Evolutionary conservation across 92 coral and sea anemone species (phyloP).

Genomic region (Epizoanthus scotinus): DNA sequence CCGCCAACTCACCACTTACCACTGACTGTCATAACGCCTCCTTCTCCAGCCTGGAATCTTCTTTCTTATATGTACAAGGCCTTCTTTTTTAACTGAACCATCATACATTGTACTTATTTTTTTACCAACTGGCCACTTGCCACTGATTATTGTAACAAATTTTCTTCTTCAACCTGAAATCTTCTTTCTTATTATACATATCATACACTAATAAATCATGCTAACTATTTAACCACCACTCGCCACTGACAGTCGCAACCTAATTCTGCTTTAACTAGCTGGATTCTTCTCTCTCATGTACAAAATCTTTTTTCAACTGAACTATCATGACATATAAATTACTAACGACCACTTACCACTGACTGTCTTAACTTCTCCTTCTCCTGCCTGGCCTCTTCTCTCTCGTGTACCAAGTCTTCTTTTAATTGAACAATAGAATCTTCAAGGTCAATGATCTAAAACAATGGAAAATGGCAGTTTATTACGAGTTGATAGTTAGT

Average conservation of each 20-base stretch:
- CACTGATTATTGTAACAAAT: too few species aligned
- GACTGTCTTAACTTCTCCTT: constrained; percentile 88
- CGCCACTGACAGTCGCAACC: constrained; percentile 89
- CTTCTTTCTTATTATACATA: too few species aligned
- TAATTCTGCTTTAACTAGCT: constrained; percentile 78
- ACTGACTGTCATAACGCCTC: too few species aligned
- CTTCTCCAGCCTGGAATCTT: too few species aligned
- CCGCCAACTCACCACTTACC: too few species aligned
- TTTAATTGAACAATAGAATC: constrained; percentile 94
- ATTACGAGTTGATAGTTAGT: too few species aligned
- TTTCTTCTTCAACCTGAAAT: too few species aligned
- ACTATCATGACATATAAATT: constrained; percentile 45
- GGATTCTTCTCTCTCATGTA: constrained; percentile 91
- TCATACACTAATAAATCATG: constrained; percentile 75
- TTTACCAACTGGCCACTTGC: too few species aligned
- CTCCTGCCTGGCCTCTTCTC: constrained; percentile 89
- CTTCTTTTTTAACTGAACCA: too few species aligned
- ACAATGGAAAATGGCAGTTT: too few species aligned
- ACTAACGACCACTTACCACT: constrained; percentile 58
- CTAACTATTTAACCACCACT: not conserved
- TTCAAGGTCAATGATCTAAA: constrained; percentile 90
- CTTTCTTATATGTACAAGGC: too few species aligned
- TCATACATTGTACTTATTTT: too few species aligned
- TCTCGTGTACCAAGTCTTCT: constrained; percentile 87
- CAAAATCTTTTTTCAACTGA: constrained; percentile 89